These are phyloP conservation scores for Zapornia atra DNA, from an alignment of 2,113 vertebrate genomes.

Conservation along the genomic window DNA sequence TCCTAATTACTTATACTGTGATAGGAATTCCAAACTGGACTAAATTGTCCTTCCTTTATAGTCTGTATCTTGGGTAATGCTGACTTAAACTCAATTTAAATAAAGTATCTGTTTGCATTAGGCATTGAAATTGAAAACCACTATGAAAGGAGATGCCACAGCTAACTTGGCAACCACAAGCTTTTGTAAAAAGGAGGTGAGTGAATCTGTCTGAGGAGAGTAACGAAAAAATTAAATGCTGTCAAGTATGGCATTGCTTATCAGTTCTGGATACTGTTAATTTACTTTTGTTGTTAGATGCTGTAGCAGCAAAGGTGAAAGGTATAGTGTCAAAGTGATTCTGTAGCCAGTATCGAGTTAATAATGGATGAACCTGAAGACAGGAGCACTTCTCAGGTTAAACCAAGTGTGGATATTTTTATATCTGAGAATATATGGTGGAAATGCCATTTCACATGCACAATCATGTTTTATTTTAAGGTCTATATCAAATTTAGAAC, in stretches of 20 bases:
- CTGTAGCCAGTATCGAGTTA: neutral
- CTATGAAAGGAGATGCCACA: conserved; percentile 91
- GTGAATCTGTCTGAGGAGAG: neutral
- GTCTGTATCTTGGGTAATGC: neutral
- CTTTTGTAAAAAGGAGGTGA: conserved; percentile 95
- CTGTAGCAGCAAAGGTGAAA: neutral
- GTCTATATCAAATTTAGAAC: neutral
- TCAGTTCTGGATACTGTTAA: neutral
- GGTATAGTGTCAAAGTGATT: neutral
- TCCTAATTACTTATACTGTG: neutral
- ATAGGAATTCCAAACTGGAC: neutral
- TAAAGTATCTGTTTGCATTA: conserved; percentile 66
- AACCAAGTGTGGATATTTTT: neutral
- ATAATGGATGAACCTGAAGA: neutral
- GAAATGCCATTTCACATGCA: neutral
- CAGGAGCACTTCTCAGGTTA: neutral
- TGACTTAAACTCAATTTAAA: conserved; percentile 1
- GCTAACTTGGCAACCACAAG: conserved; percentile 88
- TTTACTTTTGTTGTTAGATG: neutral
- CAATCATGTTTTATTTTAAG: neutral
- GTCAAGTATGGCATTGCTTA: neutral
- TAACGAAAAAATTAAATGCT: neutral
- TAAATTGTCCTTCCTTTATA: neutral
- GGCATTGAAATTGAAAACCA: conserved; percentile 96
- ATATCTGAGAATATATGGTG: neutral